A percentile compares a stretch with the other conserved stretches of the same genome.
Evolutionary conservation across 2,888 invertebrate species (phyloP).

Genomic region (Parelbella ahira): DNA sequence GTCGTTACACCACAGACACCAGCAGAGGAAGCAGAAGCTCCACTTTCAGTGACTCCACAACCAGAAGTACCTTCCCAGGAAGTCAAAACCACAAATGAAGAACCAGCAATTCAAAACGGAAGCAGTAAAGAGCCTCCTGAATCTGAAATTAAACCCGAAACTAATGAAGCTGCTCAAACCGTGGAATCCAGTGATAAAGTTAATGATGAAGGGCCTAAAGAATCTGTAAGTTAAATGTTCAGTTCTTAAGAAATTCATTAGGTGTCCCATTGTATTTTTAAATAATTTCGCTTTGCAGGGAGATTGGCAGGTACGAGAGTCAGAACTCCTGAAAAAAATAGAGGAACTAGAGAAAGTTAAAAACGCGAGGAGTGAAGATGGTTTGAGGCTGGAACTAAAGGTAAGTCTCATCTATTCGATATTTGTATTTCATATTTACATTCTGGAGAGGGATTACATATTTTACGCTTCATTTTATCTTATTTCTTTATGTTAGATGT

Average conservation of each 20-base stretch:
- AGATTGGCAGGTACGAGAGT: slow-evolving; percentile 64
- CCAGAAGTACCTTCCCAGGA: not conserved
- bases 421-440: no score
- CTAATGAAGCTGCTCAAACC: not conserved
- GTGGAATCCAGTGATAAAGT: slow-evolving; percentile 21
- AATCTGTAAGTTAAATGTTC: slow-evolving; percentile 8
- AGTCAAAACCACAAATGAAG: not conserved
- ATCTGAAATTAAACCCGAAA: no score
- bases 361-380: slow-evolving; percentile 54
- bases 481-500: no score
- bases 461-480: no score
- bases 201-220: slow-evolving; percentile 21
- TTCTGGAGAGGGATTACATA: no score
- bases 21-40: no score
- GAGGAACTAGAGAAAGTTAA: slow-evolving; percentile 61
- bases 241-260: no score
- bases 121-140: no score
- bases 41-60: not conserved
- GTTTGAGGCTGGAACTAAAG: slow-evolving; percentile 58
- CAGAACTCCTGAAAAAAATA: slow-evolving; percentile 62
- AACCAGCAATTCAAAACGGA: not conserved
- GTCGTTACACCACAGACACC: no score
- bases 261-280: no score
- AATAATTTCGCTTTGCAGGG: no score
- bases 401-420: no score